Base-by-base conservation (phyloP, 2,888 invertebrate genomes). In the Ceraclea dissimilis region DNA sequence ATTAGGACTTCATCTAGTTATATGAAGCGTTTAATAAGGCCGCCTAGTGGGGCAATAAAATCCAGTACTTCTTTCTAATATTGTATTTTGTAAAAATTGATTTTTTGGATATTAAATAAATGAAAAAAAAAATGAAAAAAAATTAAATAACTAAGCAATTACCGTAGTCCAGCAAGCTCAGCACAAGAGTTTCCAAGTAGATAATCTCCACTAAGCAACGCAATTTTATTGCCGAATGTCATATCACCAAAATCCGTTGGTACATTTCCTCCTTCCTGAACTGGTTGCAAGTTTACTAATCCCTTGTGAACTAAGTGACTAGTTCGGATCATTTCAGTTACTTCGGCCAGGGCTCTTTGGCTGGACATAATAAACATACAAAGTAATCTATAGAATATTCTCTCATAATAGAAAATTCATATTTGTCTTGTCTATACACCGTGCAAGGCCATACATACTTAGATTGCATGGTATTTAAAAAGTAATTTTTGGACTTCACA, bases 251-350 rank as follows among this genome's bases (percentile, higher is more conserved):
- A 74, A 63, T 77, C 76, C 33, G 80, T 74, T 0, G 82, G 76
- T 1, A 72, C 68, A 64, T 81, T 79, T 59, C 79, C 71, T 2
- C 74, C 75, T 53, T 76, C 74, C 0, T 75, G 73, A 39, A 74
- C 68, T 1, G 81, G 78, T 65, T 85, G 84, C 67, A 92, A 82
- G 71, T 95, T 93, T 18, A 94, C 89, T 58, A 95, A 79, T 2
- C 86, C 90, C 69, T 86, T 90, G 73, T 97, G 96, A 13, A 96
- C 90, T 60, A 94, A 76, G 70, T 93, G 90, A 18, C 94, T 91
- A 0, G 94, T 94, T 49, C 94, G 83, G 62, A 96, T 93, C 92
- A 96, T 93, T 77, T 96, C 96, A 0, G 92, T 92, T n/a, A 95
- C 90, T 73, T 96, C 95, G 0, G 95, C 95, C 51, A 96, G 72